These are phyloP conservation scores for Caerostris extrusa DNA, from an alignment of 1,140 invertebrate species.

Conservation along the genomic window DNA sequence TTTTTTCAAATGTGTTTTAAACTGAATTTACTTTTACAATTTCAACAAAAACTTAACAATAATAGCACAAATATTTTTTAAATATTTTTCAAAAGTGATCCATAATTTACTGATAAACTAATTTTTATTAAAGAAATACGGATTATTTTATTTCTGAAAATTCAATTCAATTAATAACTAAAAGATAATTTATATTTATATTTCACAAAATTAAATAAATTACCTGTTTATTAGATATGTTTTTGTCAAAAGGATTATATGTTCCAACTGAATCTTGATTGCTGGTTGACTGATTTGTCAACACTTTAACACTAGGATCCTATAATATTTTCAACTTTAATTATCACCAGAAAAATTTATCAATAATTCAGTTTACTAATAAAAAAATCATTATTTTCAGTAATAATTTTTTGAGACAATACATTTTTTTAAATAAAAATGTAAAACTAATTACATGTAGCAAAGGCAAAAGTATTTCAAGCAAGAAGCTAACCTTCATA, in stretches of 20 bases:
- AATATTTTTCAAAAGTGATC: no score
- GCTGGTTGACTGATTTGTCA: slow-evolving; percentile 38
- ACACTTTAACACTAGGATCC: slow-evolving; percentile 69
- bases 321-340: neutral
- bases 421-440: neutral
- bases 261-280: slow-evolving; percentile 57
- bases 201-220: neutral
- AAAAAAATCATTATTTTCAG: no score
- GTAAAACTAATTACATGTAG: neutral
- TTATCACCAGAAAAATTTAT: neutral
- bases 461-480: neutral
- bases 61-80: no score
- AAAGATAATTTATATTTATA: no score
- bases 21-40: no score
- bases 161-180: no score
- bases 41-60: no score
- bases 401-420: neutral
- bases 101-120: no score
- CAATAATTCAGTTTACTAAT: no score
- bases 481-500: neutral
- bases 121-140: no score
- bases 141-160: no score
- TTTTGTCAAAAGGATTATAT: slow-evolving; percentile 72
- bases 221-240: slow-evolving; percentile 25
- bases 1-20: no score